phyloP scores from a whole-genome alignment of 2,888 invertebrate genomes.

The Morpho deidamia region DNA sequence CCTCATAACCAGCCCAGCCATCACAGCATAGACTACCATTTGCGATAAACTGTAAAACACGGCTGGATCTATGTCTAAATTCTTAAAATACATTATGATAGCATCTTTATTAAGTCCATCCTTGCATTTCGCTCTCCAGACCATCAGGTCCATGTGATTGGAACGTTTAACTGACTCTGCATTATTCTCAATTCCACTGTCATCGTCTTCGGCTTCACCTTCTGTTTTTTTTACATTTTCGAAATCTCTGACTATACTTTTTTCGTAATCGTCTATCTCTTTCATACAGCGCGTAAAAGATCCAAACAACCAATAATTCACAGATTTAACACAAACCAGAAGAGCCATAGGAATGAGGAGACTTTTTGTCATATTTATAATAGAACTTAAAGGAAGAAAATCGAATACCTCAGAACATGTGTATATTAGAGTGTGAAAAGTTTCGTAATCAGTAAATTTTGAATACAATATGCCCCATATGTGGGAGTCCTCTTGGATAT shows the following conservation, averaged over 20 bases:
- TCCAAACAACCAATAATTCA: slow-evolving; percentile 49
- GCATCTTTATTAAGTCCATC: slow-evolving; percentile 21
- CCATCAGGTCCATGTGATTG: slow-evolving; percentile 38
- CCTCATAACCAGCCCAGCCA: slow-evolving; percentile 88
- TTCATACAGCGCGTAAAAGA: slow-evolving; percentile 10
- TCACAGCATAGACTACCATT: slow-evolving; percentile 82
- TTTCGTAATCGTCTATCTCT: slow-evolving; percentile 22
- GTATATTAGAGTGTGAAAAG: slow-evolving; percentile 87
- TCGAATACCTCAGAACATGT: slow-evolving; percentile 88
- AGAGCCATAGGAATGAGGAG: slow-evolving; percentile 78
- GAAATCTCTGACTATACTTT: slow-evolving; percentile 33
- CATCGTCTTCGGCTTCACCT: slow-evolving; percentile 48
- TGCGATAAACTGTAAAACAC: slow-evolving; percentile 85
- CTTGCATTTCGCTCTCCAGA: slow-evolving; percentile 27
- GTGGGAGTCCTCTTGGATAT: slow-evolving; percentile 79
- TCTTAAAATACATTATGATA: slow-evolving; percentile 42
- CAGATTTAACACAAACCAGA: slow-evolving; percentile 53
- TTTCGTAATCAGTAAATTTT: slow-evolving; percentile 80
- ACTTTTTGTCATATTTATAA: slow-evolving; percentile 71
- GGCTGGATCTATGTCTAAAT: slow-evolving; percentile 69
- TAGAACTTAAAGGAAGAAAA: slow-evolving; percentile 79
- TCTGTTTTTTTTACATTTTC: slow-evolving; percentile 17
- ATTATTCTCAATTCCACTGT: slow-evolving; percentile 76
- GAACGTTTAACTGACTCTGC: slow-evolving; percentile 43
- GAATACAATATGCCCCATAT: slow-evolving; percentile 84